Percentiles rank a stretch among this genome's conserved stretches.
These are phyloP conservation scores for Lucinisca nassula DNA, from an alignment of 2,888 invertebrate species.

Conservation along the genomic window DNA sequence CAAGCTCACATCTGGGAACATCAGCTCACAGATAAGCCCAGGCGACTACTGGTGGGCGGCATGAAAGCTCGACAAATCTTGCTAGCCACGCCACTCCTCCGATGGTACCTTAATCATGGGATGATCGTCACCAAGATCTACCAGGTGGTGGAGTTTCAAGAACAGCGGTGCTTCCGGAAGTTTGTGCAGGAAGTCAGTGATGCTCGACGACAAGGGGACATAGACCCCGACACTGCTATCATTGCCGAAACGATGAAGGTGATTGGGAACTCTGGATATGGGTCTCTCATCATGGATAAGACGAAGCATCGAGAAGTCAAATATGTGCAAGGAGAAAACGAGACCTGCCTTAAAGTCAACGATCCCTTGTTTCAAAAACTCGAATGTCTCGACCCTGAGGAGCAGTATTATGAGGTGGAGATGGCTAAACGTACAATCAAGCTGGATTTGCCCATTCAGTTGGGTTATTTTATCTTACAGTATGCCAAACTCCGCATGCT, in stretches of 20 bases:
- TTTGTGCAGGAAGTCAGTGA: neutral
- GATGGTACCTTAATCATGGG: conserved; percentile 41
- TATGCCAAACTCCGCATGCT: conserved; percentile 59
- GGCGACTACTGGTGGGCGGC: neutral
- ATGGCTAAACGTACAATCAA: conserved; percentile 15
- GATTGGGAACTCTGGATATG: conserved; percentile 55
- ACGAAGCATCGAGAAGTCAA: conserved; percentile 12
- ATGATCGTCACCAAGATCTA: conserved; percentile 12
- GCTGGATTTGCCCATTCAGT: conserved; percentile 49
- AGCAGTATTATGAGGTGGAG: conserved; percentile 45
- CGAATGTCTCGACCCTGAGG: neutral
- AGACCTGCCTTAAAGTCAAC: conserved; percentile 28
- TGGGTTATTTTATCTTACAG: conserved; percentile 57
- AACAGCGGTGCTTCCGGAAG: neutral
- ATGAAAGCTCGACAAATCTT: conserved; percentile 14
- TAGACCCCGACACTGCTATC: conserved; percentile 36
- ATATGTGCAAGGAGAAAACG: conserved; percentile 35
- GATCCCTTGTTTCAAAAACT: conserved; percentile 36
- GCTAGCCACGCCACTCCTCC: neutral
- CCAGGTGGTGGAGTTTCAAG: neutral
- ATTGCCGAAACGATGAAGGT: conserved; percentile 57
- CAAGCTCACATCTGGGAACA: neutral
- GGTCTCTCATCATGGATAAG: conserved; percentile 52
- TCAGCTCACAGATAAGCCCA: neutral
- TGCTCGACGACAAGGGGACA: conserved; percentile 57